phyloP scores from a whole-genome alignment of 2,113 vertebrate genomes.

The Clarias batrachus region DNA sequence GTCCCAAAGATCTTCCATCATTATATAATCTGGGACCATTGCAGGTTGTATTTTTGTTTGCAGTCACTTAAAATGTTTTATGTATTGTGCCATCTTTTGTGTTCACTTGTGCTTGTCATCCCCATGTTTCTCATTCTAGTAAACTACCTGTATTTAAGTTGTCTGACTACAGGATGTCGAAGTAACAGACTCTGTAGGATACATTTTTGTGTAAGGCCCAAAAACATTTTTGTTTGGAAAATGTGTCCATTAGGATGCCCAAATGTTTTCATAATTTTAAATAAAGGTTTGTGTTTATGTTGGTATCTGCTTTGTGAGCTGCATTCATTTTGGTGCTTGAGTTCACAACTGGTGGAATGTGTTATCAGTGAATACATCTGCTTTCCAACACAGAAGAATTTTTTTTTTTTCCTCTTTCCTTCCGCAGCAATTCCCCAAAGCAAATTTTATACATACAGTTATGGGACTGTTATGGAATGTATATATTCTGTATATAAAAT shows the following conservation, averaged over 20 bases:
- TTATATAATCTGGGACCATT: slow-evolving; percentile 39
- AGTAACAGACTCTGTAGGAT: slow-evolving; percentile 6
- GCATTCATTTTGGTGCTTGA: neutral
- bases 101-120: slow-evolving; percentile 59
- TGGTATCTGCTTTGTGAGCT: slow-evolving; percentile 33
- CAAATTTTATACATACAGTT: neutral
- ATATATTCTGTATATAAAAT: neutral
- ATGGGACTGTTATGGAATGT: no score
- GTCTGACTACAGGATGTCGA: slow-evolving; percentile 30
- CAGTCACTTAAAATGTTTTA: slow-evolving; percentile 55
- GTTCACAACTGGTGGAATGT: neutral
- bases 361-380: neutral
- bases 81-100: slow-evolving; percentile 41
- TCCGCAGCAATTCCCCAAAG: neutral
- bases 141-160: slow-evolving; percentile 45
- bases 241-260: slow-evolving; percentile 52
- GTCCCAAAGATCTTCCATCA: slow-evolving; percentile 41
- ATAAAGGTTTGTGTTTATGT: slow-evolving; percentile 60
- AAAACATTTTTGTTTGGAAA: slow-evolving; percentile 59
- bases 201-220: slow-evolving; percentile 34
- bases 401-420: neutral
- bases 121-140: slow-evolving; percentile 47
- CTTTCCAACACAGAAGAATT: neutral
- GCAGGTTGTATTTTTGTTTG: slow-evolving; percentile 28
- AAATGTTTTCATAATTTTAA: slow-evolving; percentile 61